Evolutionary conservation across 2,888 invertebrate species (phyloP), one percentile per base, ranked within the genome.

Genomic region (Melieria crassipennis): DNA sequence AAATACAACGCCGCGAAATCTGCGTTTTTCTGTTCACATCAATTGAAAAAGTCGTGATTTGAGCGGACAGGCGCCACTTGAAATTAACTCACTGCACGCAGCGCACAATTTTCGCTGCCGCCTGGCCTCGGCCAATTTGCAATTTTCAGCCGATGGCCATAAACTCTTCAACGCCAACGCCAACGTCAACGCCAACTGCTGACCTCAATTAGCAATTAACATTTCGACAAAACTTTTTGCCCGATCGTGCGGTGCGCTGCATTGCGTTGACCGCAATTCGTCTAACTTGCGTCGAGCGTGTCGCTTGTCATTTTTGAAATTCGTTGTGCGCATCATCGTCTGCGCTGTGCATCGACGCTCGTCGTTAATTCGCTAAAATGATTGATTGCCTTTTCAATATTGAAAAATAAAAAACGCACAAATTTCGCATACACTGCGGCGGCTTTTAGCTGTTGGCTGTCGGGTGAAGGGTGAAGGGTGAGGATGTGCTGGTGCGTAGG

Each of bases 301-400:
- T 61, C 13, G 43, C 60, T 67, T 48, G 58, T 60, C 60, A 61
- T 52, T 60, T 60, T 67, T 67, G 50, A 46, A 52, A 60, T 67
- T 43, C 58, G 46, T 67, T 43, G 45, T 48, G 50, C 52, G 48
- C 52, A 45, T 52, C 50, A 67, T 61, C 52, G 5, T 9, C 11
- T 10, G 9, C 9, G 50, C 10, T 50, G 11, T 50, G 50, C 11
- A 50, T 50, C 50, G 9, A 10, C 11, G 9, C 11, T 50, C 11
- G 9, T 65, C 50, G 45, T 58, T 70, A 65, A 65, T 65, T 73
- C 58, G 68, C 70, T 73, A 50, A 73, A 75, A 77, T 77, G 75
- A 77, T 77, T 75, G 75, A 75, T 77, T 73, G 64, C 65, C 65
- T 73, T 71, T 70, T 70, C 50, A 70, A 10, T 60, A 16, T 48